Evolutionary conservation across 2,797 vertebrate genomes (phyloP), one percentile per base, ranked within the genome.

Genomic region (Manis pentadactyla): DNA sequence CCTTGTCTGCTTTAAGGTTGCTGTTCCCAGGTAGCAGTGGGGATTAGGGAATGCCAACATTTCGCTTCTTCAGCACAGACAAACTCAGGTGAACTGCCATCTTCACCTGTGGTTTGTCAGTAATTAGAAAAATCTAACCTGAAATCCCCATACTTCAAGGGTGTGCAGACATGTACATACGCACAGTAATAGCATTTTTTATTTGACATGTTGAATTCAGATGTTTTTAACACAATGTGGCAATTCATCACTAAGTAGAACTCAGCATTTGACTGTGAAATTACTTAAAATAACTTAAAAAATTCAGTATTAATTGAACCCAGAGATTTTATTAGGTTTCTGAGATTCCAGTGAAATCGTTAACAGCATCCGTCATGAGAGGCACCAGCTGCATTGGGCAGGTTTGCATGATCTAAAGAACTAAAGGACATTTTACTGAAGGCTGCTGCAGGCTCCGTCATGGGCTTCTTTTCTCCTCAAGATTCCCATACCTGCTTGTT

Each of bases 281-380:
- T 91, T 94, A 78, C 88, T 93, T 94, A 85, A 68, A 93, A 66
- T 51, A 95, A 93, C 27, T 95, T 49, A 49, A 88, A 95, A 46
- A 88, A 86, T 61, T 86, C 83, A 93, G 12, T 74, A 89, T 63
- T 68, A 78, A 91, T 7, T 51, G 53, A 97, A 75, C 34, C 63
- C 37, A 31, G 77, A 59, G 23, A 23, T 87, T 87, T 89, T 51
- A 79, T 68, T 94, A 81, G 23, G 18, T 84, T 91, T 95, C 90
- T 66, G 88, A 91, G 85, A 89, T 94, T 87, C 82, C 78, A 90
- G 3, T 0, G 11, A 42, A 93, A 34, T 87, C 51, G 84, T 90
- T 39, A 74, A 53, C 31, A 69, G 75, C 69, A n/a, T 96, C 66
- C 95, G 64, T 59, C 51, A 21, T 19, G 51, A 68, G 75, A 84